Evolutionary conservation across 2,888 invertebrate species (phyloP).

Genomic region (Epistrophe grossulariae): DNA sequence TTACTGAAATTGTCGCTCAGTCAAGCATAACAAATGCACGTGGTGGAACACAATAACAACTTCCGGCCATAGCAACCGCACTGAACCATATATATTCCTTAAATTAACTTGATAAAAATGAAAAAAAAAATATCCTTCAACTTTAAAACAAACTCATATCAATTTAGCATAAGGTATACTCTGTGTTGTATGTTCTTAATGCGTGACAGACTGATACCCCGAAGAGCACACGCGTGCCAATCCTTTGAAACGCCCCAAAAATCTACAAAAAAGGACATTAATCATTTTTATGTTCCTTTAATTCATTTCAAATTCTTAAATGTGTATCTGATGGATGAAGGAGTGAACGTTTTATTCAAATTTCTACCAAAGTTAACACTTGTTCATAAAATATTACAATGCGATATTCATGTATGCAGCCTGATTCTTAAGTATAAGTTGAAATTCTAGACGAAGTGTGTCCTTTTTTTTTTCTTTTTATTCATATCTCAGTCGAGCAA

Average conservation of each 20-base stretch:
- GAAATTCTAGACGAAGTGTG: constrained; percentile 48
- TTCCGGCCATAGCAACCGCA: constrained; percentile 67
- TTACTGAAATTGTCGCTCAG: constrained; percentile 31
- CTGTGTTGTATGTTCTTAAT: constrained; percentile 15
- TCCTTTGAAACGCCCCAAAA: constrained; percentile 70
- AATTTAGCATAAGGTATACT: constrained; percentile 21
- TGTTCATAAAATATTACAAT: constrained; percentile 45
- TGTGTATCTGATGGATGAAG: constrained; percentile 25
- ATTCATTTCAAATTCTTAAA: neutral
- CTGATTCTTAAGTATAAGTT: neutral
- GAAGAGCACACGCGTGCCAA: constrained; percentile 71
- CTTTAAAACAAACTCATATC: constrained; percentile 46
- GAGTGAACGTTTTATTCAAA: constrained; percentile 58
- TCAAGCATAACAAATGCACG: constrained; percentile 69
- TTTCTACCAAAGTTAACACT: constrained; percentile 67
- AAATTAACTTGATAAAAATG: neutral
- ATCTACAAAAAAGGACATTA: constrained; percentile 61
- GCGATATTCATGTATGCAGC: neutral
- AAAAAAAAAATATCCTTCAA: constrained; percentile 51
- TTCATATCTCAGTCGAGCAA: constrained; percentile 4
- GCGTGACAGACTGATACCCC: constrained; percentile 54
- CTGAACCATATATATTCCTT: constrained; percentile 52
- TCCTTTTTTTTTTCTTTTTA: neutral
- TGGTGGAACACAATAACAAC: constrained; percentile 75
- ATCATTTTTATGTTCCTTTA: constrained; percentile 48